Conservation (phyloP, 1,140 invertebrate genomes). For the Kradibia gibbosae region DNA sequence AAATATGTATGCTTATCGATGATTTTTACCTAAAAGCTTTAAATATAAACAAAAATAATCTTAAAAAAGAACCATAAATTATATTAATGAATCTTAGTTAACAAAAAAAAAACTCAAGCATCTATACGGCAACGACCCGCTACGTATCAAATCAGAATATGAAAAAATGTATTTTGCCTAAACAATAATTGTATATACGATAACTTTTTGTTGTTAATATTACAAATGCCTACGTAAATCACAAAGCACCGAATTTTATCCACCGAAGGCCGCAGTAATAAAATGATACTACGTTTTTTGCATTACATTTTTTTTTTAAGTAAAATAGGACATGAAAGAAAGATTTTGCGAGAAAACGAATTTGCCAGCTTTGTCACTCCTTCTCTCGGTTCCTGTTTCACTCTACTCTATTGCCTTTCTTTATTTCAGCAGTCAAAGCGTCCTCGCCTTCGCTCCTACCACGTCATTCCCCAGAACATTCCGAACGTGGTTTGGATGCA, state of each 20-base stretch:
- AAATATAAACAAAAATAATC: too few relatives aligned
- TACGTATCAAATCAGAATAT: too few relatives aligned
- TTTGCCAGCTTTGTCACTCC: not conserved
- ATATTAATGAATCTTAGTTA: too few relatives aligned
- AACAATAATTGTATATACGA: not conserved
- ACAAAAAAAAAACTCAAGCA: too few relatives aligned
- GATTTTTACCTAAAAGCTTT: too few relatives aligned
- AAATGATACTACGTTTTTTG: slow-evolving; percentile 28
- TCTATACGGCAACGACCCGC: too few relatives aligned
- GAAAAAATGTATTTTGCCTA: too few relatives aligned
- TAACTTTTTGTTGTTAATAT: not conserved
- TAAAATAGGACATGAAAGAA: slow-evolving; percentile 49
- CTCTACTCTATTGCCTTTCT: slow-evolving; percentile 37
- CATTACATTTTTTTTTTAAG: slow-evolving; percentile 6
- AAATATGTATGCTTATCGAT: too few relatives aligned
- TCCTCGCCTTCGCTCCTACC: slow-evolving; percentile 51
- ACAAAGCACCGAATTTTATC: not conserved
- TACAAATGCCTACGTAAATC: not conserved
- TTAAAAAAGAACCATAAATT: too few relatives aligned
- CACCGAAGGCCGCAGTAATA: slow-evolving; percentile 32
- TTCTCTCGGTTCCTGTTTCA: not conserved
- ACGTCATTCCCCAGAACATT: slow-evolving; percentile 60
- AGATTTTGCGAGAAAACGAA: slow-evolving; percentile 42
- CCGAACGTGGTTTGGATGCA: slow-evolving; percentile 49
- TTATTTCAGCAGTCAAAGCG: slow-evolving; percentile 48